A percentile compares a stretch with the other conserved stretches of the same genome.
These are phyloP conservation scores for Rhopalosiphum nymphaeae DNA, from an alignment of 2,888 invertebrate genomes.

Conservation along the genomic window DNA sequence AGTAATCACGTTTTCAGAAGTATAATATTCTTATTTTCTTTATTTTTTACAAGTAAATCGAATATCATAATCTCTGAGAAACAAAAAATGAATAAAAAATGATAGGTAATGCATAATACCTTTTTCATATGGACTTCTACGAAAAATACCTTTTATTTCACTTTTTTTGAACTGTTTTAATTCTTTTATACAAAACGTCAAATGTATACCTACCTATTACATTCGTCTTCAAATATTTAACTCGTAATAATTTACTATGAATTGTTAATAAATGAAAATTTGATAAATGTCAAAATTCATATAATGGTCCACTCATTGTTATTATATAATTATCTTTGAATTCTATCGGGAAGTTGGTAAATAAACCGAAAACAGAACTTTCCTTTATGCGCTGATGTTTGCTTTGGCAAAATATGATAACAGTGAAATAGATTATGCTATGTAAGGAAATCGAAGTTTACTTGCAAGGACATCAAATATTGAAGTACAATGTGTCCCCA, in stretches of 20 bases:
- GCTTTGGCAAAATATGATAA: not conserved
- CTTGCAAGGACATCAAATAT: not conserved
- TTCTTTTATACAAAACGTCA: not conserved
- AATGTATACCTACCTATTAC: not conserved
- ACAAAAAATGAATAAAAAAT: not conserved
- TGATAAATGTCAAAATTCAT: not conserved
- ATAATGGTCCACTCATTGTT: not conserved
- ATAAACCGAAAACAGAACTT: conserved; percentile 5
- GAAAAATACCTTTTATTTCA: not conserved
- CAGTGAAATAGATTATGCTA: not conserved
- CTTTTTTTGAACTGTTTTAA: not conserved
- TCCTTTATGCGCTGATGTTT: not conserved
- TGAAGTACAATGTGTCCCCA: not conserved
- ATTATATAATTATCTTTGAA: not conserved
- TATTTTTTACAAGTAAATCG: not conserved
- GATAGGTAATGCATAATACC: not conserved
- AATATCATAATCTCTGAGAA: not conserved
- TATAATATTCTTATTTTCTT: not conserved
- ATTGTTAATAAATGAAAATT: not conserved
- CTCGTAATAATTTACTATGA: not conserved
- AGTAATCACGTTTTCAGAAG: not conserved
- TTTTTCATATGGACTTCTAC: not conserved
- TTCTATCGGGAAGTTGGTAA: not conserved
- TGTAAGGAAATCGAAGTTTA: conserved; percentile 12
- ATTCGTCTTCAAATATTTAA: not conserved